Percentiles rank a stretch among this genome's conserved stretches.
Conservation (phyloP, 1,140 invertebrate genomes). For the Drosophila burlai region DNA sequence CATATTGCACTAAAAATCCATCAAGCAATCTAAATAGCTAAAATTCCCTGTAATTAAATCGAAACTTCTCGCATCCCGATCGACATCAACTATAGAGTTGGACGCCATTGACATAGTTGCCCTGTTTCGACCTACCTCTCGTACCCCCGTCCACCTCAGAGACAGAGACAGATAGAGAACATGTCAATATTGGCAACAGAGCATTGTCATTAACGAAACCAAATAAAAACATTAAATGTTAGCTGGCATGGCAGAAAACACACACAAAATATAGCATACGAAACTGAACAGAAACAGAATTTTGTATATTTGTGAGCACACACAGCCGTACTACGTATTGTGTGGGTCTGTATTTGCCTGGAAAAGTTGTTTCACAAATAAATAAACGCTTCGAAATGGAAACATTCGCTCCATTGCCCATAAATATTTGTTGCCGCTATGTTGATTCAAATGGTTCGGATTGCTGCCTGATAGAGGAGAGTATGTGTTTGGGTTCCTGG, state of each 20-base stretch:
- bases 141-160: slow-evolving; percentile 2
- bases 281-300: slow-evolving; percentile 37
- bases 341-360: slow-evolving; percentile 42
- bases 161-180: slow-evolving; percentile 38
- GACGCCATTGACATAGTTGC: slow-evolving; percentile 34
- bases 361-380: slow-evolving; percentile 55
- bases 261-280: slow-evolving; percentile 36
- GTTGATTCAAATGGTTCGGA: slow-evolving; percentile 75
- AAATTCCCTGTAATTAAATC: background rate
- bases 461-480: slow-evolving; percentile 31
- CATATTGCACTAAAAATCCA: background rate
- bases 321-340: slow-evolving; percentile 39
- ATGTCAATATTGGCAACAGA: slow-evolving; percentile 67
- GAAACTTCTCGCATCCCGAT: background rate
- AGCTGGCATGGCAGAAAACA: slow-evolving; percentile 47
- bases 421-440: slow-evolving; percentile 70
- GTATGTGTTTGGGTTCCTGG: background rate
- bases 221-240: slow-evolving; percentile 76
- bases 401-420: slow-evolving; percentile 62
- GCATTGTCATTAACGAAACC: slow-evolving; percentile 70
- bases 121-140: background rate
- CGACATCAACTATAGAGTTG: background rate
- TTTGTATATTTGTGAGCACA: slow-evolving; percentile 60
- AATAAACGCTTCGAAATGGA: slow-evolving; percentile 61
- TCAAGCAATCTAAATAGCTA: background rate